Evolutionary conservation across 2,113 vertebrate genomes (phyloP), one percentile per base, ranked within the genome.

Genomic region (Ptychochromis oligacanthus): DNA sequence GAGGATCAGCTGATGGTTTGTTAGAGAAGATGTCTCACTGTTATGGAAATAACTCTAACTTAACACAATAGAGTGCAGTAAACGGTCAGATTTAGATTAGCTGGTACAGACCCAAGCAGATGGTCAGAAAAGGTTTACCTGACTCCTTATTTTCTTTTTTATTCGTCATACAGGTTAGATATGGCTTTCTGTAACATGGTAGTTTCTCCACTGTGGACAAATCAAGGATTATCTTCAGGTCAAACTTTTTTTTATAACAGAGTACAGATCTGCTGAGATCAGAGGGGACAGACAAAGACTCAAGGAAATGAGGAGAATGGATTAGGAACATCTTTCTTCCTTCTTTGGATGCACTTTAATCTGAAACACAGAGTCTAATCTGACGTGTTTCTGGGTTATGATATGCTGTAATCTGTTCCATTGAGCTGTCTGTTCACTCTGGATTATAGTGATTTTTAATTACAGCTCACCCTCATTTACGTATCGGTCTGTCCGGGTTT

Each of bases 321-420:
- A 74, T 58, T 2, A 57, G 28, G 31, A 34, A 75, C 4, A 77
- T 40, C 15, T 77, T 80, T 22, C 18, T 52, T 65, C 64, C 8
- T 31, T 28, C 60, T 49, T 70, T 15, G 62, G 64, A 70, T 70
- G 64, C 64, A 70, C 22, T 72, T 54, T 84, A 62, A 82, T 81
- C 54, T 75, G 77, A 77, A 84, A 12, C 49, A 54, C 8, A 18
- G 20, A 61, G 24, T 62, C 57, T 86, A 88, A 89, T 91, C 81
- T 60, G 40, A 56, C 83, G 65, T 57, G 26, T 77, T 87, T 78
- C 59, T 80, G 75, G 75, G 22, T 81, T 80, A 86, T 88, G 74
- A 91, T 84, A 78, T 54, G 36, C 55, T 26, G 83, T 80, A 93
- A 94, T 94, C 95, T 86, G 78, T 54, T 75, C 75, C 95, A 62